Percentiles rank a stretch among this genome's conserved stretches.
These are phyloP conservation scores for Asobara japonica DNA, from an alignment of 1,140 invertebrate species.

Conservation along the genomic window DNA sequence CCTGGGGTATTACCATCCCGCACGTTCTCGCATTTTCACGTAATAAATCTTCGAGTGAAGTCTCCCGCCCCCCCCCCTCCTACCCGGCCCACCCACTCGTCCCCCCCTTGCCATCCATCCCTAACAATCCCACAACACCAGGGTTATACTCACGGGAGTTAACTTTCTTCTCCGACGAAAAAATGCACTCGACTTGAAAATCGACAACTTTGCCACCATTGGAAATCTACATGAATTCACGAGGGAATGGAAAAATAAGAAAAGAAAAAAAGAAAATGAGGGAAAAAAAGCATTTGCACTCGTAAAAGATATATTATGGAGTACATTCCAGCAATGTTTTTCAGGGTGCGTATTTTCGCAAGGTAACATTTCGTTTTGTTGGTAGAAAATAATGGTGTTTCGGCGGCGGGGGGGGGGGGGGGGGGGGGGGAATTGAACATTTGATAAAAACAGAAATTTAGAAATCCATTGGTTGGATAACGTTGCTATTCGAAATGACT, in stretches of 20 bases:
- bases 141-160: conserved; percentile 11
- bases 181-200: conserved; percentile 18
- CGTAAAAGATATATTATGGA: no score
- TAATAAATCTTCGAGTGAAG: conserved; percentile 28
- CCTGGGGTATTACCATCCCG: conserved; percentile 21
- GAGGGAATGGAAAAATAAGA: not conserved
- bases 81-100: not conserved
- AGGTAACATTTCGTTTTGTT: no score
- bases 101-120: not conserved
- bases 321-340: no score
- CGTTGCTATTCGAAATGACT: no score
- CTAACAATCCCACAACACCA: not conserved
- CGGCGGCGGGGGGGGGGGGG: not conserved
- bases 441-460: not conserved
- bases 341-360: no score
- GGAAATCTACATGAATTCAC: not conserved
- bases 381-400: not conserved
- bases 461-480: no score
- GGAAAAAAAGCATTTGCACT: not conserved
- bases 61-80: not conserved
- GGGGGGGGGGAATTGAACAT: not conserved
- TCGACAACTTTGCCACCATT: conserved; percentile 19
- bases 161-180: conserved; percentile 16
- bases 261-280: not conserved
- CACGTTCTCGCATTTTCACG: conserved; percentile 23